Conservation (phyloP, 2,113 vertebrate genomes). For the Phyllopteryx taeniolatus region DNA sequence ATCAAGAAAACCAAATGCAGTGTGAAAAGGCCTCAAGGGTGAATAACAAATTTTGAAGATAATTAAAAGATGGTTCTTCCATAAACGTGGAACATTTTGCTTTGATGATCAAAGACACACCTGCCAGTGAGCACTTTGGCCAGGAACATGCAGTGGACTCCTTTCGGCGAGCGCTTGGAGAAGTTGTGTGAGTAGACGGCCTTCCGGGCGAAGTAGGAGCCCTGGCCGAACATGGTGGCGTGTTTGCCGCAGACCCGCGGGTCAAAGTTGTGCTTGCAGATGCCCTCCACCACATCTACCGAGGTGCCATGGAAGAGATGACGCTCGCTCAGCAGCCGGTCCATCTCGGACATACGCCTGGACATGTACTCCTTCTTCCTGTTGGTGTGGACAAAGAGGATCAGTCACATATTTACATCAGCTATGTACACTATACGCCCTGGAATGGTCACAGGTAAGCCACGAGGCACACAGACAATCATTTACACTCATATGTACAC, state of each 20-base stretch:
- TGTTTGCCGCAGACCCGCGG: slow-evolving; percentile 96
- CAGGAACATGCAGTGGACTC: slow-evolving; percentile 98
- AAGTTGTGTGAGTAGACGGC: slow-evolving; percentile 98
- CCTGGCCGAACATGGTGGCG: slow-evolving; percentile 98
- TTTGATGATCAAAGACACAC: slow-evolving; percentile 37
- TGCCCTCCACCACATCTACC: slow-evolving; percentile 92
- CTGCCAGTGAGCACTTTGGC: slow-evolving; percentile 94
- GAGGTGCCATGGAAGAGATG: slow-evolving; percentile 98
- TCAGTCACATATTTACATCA: background rate
- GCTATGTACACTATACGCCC: no score
- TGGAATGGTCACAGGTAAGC: background rate
- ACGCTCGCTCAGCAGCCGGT: slow-evolving; percentile 89
- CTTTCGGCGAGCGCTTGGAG: slow-evolving; percentile 89
- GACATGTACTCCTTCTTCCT: slow-evolving; percentile 99
- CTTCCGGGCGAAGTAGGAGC: slow-evolving; percentile 96
- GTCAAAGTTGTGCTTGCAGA: slow-evolving; percentile 99
- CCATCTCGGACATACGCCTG: slow-evolving; percentile 86
- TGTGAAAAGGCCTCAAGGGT: no score
- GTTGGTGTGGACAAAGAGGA: slow-evolving; percentile 14
- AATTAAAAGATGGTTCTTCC: background rate
- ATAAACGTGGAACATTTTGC: background rate
- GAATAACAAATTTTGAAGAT: background rate
- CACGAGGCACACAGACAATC: no score
- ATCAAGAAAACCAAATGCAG: no score
- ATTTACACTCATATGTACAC: no score